phyloP scores from a whole-genome alignment of 2,113 vertebrate species.

The Labeo rohita region DNA sequence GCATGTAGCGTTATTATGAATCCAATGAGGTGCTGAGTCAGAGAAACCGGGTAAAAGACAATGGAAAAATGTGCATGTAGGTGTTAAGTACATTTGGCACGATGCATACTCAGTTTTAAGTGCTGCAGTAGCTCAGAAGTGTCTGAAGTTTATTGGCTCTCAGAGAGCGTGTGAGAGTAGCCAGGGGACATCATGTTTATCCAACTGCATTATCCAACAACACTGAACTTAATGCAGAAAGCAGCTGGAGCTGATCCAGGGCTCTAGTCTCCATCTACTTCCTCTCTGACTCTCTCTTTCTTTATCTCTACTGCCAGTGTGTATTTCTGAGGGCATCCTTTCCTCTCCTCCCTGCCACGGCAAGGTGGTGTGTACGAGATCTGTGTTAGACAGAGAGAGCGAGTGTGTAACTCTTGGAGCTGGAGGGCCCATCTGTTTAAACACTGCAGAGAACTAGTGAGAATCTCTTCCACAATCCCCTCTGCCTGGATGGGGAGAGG shows the following conservation, averaged over 20 bases:
- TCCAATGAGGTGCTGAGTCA: slow-evolving; percentile 1
- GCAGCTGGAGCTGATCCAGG: slow-evolving; percentile 55
- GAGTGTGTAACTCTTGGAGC: slow-evolving; percentile 40
- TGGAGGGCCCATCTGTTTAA: slow-evolving; percentile 61
- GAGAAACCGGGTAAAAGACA: neutral
- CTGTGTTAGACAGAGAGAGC: slow-evolving; percentile 38
- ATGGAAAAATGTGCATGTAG: neutral
- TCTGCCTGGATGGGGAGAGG: slow-evolving; percentile 35
- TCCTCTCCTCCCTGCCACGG: slow-evolving; percentile 49
- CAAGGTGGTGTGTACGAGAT: slow-evolving; percentile 36
- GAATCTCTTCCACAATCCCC: slow-evolving; percentile 56
- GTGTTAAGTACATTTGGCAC: neutral
- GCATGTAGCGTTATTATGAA: neutral
- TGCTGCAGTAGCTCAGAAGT: neutral
- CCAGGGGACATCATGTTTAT: slow-evolving; percentile 9
- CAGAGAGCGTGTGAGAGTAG: neutral
- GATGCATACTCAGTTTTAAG: neutral
- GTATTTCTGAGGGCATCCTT: slow-evolving; percentile 47
- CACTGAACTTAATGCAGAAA: slow-evolving; percentile 60
- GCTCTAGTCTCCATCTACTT: slow-evolving; percentile 34
- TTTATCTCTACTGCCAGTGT: slow-evolving; percentile 4
- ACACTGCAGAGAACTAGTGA: slow-evolving; percentile 49
- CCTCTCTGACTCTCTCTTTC: neutral
- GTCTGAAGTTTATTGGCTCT: slow-evolving; percentile 11
- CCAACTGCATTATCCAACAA: slow-evolving; percentile 44